Conservation (phyloP, 92 coral and sea anemone species). For the Bergia puertoricense region DNA sequence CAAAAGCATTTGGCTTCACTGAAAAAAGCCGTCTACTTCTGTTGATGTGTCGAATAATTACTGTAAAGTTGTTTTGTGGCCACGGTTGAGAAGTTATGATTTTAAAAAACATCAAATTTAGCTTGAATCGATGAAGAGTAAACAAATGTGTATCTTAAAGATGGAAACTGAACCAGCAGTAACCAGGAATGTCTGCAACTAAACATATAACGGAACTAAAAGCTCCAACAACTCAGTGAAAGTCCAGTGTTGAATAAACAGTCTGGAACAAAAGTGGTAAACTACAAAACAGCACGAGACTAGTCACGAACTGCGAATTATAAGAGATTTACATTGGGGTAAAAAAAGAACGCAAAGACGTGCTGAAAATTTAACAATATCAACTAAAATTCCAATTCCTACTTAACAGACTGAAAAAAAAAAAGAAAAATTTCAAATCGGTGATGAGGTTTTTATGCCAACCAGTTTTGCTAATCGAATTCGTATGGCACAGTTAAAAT, state of each 20-base stretch:
- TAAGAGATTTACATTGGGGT: background rate
- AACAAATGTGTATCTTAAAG: background rate
- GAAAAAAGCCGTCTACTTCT: background rate
- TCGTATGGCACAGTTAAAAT: background rate
- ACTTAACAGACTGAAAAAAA: background rate
- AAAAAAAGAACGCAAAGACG: background rate
- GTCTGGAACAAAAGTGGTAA: background rate
- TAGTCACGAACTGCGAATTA: too few species aligned
- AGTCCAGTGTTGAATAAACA: too few species aligned
- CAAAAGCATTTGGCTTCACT: background rate
- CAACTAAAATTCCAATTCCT: too few species aligned
- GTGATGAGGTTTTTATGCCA: background rate
- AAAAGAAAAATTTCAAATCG: background rate
- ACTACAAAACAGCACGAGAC: too few species aligned
- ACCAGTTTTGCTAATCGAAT: too few species aligned
- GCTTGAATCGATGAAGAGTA: background rate
- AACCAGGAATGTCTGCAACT: background rate
- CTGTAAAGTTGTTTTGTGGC: background rate
- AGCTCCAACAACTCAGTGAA: background rate
- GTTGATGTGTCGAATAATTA: background rate
- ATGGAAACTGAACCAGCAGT: background rate
- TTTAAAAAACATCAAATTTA: too few species aligned
- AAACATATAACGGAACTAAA: background rate
- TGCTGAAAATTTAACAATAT: too few species aligned
- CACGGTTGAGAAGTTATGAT: background rate